Evolutionary conservation across 2,797 vertebrate genomes (phyloP).

Genomic region (Melanotaenia pygmaea): DNA sequence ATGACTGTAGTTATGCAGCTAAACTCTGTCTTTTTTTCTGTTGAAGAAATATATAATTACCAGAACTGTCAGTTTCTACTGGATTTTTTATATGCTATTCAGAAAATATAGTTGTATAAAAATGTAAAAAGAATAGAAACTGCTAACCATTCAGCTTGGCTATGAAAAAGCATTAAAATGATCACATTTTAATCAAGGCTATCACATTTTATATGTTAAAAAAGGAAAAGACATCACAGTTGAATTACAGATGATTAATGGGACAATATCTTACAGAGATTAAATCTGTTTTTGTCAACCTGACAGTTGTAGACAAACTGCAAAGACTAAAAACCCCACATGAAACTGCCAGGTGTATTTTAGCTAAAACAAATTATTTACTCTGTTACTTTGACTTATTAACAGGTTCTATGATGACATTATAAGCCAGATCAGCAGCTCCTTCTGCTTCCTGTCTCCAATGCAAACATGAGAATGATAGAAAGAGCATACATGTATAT

Average conservation of each 20-base stretch:
- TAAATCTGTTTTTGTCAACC: background rate
- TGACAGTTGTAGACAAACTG: background rate
- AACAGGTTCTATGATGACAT: background rate
- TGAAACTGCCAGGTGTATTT: background rate
- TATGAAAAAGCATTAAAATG: background rate
- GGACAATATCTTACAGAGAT: background rate
- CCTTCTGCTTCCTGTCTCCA: background rate
- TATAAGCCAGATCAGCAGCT: background rate
- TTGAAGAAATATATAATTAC: conserved; percentile 7
- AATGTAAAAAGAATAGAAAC: background rate
- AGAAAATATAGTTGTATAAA: background rate
- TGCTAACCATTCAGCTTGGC: background rate
- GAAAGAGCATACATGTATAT: background rate
- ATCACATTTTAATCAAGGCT: background rate
- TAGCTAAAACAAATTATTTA: background rate
- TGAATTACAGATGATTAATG: background rate
- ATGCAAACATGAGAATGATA: background rate
- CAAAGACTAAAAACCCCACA: background rate
- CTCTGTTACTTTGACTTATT: background rate
- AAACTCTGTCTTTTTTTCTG: conserved; percentile 15
- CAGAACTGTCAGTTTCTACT: background rate
- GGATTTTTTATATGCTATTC: background rate
- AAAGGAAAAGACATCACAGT: background rate
- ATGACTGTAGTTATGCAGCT: conserved; percentile 17
- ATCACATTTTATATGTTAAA: background rate